These are phyloP conservation scores for Diacarnus erythraeanus DNA, from an alignment of 37 sponge, comb jelly and placozoan species.

Conservation along the genomic window DNA sequence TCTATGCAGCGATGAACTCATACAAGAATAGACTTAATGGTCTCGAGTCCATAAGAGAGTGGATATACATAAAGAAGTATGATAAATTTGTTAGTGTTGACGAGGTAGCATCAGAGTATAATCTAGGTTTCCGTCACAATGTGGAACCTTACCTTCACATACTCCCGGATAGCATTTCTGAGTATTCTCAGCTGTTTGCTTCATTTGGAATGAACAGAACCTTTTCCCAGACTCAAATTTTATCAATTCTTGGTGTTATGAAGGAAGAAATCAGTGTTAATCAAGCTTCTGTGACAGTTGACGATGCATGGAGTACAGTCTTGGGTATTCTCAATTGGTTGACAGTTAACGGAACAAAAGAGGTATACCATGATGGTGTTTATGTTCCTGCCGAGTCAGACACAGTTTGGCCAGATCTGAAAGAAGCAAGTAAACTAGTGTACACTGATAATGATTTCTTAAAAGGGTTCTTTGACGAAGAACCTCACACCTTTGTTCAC, in stretches of 20 bases:
- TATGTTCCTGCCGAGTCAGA: slow-evolving; percentile 38
- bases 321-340: slow-evolving; percentile 59
- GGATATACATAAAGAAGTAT: slow-evolving; percentile 36
- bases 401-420: slow-evolving; percentile 20
- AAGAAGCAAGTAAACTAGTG: slow-evolving; percentile 14
- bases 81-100: slow-evolving; percentile 26
- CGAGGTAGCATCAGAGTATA: slow-evolving; percentile 13
- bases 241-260: slow-evolving; percentile 34
- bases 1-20: background rate
- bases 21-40: background rate
- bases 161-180: slow-evolving; percentile 33
- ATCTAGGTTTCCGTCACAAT: slow-evolving; percentile 17
- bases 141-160: slow-evolving; percentile 42
- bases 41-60: background rate
- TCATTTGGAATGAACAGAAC: slow-evolving; percentile 25
- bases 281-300: background rate
- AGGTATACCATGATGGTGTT: background rate
- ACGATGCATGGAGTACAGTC: slow-evolving; percentile 40
- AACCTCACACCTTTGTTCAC: slow-evolving; percentile 25
- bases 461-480: background rate
- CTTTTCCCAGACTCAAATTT: slow-evolving; percentile 26
- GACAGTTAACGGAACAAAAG: slow-evolving; percentile 17
- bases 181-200: slow-evolving; percentile 24
- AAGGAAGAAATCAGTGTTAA: background rate
- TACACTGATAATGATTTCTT: slow-evolving; percentile 56